These are phyloP conservation scores for Octodonta nipae DNA, from an alignment of 2,888 invertebrate genomes.

Conservation along the genomic window DNA sequence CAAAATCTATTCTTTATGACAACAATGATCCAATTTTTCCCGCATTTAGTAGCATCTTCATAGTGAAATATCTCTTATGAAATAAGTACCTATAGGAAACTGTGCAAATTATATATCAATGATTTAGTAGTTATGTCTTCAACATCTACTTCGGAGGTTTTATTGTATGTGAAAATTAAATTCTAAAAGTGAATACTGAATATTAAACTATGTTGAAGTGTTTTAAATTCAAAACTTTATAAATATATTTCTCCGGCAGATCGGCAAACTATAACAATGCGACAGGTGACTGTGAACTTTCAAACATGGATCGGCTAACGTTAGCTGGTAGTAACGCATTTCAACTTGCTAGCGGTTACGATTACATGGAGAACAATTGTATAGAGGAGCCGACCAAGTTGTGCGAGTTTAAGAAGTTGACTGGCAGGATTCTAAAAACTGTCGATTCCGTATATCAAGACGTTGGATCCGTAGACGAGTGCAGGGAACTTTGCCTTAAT, in stretches of 20 bases:
- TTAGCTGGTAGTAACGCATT: slow-evolving; percentile 70
- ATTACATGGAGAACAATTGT: slow-evolving; percentile 86
- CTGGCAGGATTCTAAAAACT: slow-evolving; percentile 79
- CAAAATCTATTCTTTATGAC: no score
- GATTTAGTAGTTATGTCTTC: no score
- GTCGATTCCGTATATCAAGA: slow-evolving; percentile 89
- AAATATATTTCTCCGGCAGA: slow-evolving; percentile 39
- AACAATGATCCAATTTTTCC: no score
- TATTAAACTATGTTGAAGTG: no score
- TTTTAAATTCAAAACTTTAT: no score
- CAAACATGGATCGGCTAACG: slow-evolving; percentile 84
- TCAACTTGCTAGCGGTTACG: slow-evolving; percentile 41
- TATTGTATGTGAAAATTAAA: no score
- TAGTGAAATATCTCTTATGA: no score
- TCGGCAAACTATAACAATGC: slow-evolving; percentile 82
- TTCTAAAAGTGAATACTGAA: no score
- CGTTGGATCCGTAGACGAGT: slow-evolving; percentile 73
- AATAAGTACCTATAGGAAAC: no score
- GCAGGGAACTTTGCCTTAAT: slow-evolving; percentile 75
- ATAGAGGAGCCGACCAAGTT: slow-evolving; percentile 87
- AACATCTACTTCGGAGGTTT: no score
- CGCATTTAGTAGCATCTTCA: no score
- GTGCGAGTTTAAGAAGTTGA: slow-evolving; percentile 84
- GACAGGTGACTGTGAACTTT: slow-evolving; percentile 73
- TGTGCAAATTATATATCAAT: no score